Evolutionary conservation across 2,113 vertebrate species (phyloP), one percentile per base, ranked within the genome.

Genomic region (Ceratotherium simum): DNA sequence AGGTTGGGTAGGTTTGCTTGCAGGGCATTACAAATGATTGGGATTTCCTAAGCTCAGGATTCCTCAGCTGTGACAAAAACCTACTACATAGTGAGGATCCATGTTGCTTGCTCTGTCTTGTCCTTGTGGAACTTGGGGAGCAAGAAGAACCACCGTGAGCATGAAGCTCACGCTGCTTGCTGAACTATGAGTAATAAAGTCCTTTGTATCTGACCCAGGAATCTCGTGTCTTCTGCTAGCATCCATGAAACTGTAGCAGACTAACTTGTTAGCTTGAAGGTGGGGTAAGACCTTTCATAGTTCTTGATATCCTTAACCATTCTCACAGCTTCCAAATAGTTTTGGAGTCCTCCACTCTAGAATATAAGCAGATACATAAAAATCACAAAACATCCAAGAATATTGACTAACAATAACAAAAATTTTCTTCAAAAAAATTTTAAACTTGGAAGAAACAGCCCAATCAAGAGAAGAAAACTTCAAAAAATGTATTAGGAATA

Each of bases 391-490:
- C 23, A 78, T 58, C 5, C 33, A 79, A 93, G 31, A 96, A 56
- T 62, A 72, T 0, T 76, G 60, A 12, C 64, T 56, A 87, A 94
- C 18, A 76, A 85, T 65, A 73, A 90, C 42, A 46, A 60, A 33
- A 79, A 23, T 39, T 29, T 62, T 36, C 23, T 27, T 90, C 1
- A 54, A 25, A 79, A 87, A 75, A 58, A 62, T 11, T 39, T 60
- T 60, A 13, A 64, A 39, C 8, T 73, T 85, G 56, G 39, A 92
- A n/a, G 6, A 95, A 94, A 69, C 16, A 87, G 36, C 12, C 18
- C 29, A 76, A 51, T 93, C 10, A 72, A 46, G 48, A 95, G 29
- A 95, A 95, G n/a, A 12, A 95, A 90, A 91, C 21, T 70, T 85
- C 0, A 39, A 67, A 80, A 93, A 70, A 42, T 56, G 16, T 46